These are phyloP conservation scores for Agelaius tricolor DNA, from an alignment of 2,113 vertebrate species.

Conservation along the genomic window DNA sequence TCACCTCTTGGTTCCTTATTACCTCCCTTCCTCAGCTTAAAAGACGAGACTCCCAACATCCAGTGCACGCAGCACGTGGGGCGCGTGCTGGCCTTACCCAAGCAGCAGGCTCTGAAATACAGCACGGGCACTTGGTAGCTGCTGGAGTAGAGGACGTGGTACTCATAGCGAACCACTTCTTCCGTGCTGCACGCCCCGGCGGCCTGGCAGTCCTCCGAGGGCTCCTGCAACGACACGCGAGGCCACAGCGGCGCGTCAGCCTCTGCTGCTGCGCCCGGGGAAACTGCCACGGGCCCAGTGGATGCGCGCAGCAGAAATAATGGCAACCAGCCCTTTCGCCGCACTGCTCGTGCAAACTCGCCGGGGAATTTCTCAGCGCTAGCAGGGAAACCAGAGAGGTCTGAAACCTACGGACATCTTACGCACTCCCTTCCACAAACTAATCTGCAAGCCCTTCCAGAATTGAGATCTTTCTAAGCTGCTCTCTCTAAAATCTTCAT, in stretches of 20 bases:
- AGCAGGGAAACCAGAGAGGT: conserved; percentile 29
- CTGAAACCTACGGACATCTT: not conserved
- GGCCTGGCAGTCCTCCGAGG: conserved; percentile 58
- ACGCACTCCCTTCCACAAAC: not conserved
- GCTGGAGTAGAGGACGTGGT: conserved; percentile 89
- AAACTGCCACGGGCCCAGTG: not conserved
- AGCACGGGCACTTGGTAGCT: conserved; percentile 90
- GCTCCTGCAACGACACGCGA: conserved; percentile 62
- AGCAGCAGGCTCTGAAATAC: conserved; percentile 88
- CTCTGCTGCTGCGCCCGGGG: not conserved
- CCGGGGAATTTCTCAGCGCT: not conserved
- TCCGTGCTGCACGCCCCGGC: not conserved
- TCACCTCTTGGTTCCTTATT: conserved; percentile 42
- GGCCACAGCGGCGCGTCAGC: conserved; percentile 1
- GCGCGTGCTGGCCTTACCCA: conserved; percentile 76
- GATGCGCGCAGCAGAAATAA: conserved; percentile 17
- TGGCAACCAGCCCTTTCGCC: not conserved
- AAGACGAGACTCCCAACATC: not conserved
- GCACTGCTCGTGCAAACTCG: not conserved
- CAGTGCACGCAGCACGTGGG: not conserved
- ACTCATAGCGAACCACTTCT: conserved; percentile 85
- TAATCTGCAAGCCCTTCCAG: not conserved
- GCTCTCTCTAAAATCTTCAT: conserved; percentile 46
- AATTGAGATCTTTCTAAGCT: not conserved
- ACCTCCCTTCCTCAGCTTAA: not conserved